Evolutionary conservation across 1,140 invertebrate genomes (phyloP).

Genomic region (Panulirus ornatus): DNA sequence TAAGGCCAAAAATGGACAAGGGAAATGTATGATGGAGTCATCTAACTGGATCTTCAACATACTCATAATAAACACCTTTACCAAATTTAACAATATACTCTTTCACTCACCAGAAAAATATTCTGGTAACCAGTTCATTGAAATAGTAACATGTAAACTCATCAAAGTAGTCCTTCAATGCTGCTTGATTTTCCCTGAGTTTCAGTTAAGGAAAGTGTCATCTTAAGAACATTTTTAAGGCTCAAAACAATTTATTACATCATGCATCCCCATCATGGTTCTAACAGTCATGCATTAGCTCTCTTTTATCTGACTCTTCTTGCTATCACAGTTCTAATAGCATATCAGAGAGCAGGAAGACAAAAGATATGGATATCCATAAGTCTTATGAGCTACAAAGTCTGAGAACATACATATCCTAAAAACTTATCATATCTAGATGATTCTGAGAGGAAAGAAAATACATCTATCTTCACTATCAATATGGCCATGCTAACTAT

Average conservation of each 20-base stretch:
- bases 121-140: not conserved
- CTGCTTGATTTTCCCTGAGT: not conserved
- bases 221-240: not conserved
- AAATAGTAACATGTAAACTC: not conserved
- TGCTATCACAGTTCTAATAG: not conserved
- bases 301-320: not conserved
- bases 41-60: not conserved
- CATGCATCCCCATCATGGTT: not conserved
- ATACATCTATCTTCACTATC: not conserved
- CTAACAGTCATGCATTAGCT: not conserved
- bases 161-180: not conserved
- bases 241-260: not conserved
- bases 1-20: conserved; percentile 11
- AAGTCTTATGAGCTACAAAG: not conserved
- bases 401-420: not conserved
- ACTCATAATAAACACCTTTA: not conserved
- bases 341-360: not conserved
- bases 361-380: not conserved
- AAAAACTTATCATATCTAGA: too few relatives aligned
- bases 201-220: not conserved
- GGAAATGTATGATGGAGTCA: not conserved
- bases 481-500: not conserved
- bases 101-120: not conserved
- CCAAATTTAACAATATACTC: not conserved
- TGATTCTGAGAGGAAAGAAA: not conserved